Conservation (phyloP, 2,797 vertebrate genomes). For the Cephalopachus bancanus region DNA sequence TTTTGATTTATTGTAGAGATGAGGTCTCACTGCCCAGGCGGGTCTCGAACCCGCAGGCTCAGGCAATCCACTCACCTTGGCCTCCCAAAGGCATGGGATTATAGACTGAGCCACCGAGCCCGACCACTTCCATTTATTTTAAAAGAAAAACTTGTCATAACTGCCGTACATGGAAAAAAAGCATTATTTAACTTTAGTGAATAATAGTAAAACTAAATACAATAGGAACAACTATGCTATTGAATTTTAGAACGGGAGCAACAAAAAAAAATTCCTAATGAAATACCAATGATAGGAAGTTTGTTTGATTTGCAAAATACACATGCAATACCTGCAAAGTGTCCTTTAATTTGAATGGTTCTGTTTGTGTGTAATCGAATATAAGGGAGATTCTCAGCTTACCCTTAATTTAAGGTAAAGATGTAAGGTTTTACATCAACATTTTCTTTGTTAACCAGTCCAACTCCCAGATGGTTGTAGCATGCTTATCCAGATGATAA, state of each 20-base stretch:
- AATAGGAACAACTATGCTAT: background rate
- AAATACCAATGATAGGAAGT: background rate
- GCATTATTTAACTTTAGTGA: background rate
- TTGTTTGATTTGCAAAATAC: conserved; percentile 46
- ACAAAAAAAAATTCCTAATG: background rate
- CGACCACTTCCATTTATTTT: background rate
- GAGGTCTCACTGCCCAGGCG: too few species aligned
- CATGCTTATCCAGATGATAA: background rate
- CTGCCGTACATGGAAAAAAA: background rate
- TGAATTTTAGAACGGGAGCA: background rate
- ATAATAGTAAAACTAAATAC: background rate
- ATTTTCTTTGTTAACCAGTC: background rate
- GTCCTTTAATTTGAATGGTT: conserved; percentile 18
- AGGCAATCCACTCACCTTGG: too few species aligned
- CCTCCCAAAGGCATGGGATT: too few species aligned
- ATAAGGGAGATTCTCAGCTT: background rate
- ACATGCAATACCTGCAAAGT: background rate
- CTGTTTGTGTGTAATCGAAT: background rate
- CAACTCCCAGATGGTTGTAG: background rate
- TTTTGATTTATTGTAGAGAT: too few species aligned
- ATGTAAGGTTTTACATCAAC: background rate
- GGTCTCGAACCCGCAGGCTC: too few species aligned
- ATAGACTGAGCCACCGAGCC: too few species aligned
- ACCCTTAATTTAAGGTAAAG: conserved; percentile 19
- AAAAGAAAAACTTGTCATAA: background rate